These are phyloP conservation scores for Dryadula phaetusa DNA, from an alignment of 2,888 invertebrate species.

Conservation along the genomic window DNA sequence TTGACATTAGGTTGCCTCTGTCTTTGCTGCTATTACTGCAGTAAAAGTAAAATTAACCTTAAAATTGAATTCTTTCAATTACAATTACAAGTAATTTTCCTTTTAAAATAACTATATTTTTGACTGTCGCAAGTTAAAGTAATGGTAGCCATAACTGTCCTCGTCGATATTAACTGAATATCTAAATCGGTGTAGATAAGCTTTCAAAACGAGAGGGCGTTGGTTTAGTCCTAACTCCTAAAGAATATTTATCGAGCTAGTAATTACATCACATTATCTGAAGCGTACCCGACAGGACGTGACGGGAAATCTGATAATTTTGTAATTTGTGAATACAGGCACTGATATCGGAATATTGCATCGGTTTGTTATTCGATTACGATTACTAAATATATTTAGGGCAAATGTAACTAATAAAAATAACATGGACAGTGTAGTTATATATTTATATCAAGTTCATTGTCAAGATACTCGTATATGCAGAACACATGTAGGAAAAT, in stretches of 20 bases:
- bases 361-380: constrained; percentile 12
- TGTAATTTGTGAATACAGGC: constrained; percentile 48
- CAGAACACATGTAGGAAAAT: no score
- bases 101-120: not conserved
- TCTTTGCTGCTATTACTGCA: no score
- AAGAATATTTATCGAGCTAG: constrained; percentile 44
- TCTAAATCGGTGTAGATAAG: constrained; percentile 26
- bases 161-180: constrained; percentile 17
- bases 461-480: no score
- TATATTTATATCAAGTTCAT: no score
- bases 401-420: no score
- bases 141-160: constrained; percentile 2
- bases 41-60: no score
- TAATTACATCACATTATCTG: constrained; percentile 62
- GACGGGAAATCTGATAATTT: constrained; percentile 57
- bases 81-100: no score
- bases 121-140: not conserved
- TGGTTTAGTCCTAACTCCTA: constrained; percentile 22
- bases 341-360: constrained; percentile 31
- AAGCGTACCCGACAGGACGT: constrained; percentile 53
- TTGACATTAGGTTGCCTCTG: no score
- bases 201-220: constrained; percentile 28
- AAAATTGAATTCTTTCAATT: no score
- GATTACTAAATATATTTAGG: not conserved
- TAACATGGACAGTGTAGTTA: no score